A percentile compares a stretch with the other conserved stretches of the same genome.
These are phyloP conservation scores for Caprella mutica DNA, from an alignment of 2,888 invertebrate species.

Conservation along the genomic window DNA sequence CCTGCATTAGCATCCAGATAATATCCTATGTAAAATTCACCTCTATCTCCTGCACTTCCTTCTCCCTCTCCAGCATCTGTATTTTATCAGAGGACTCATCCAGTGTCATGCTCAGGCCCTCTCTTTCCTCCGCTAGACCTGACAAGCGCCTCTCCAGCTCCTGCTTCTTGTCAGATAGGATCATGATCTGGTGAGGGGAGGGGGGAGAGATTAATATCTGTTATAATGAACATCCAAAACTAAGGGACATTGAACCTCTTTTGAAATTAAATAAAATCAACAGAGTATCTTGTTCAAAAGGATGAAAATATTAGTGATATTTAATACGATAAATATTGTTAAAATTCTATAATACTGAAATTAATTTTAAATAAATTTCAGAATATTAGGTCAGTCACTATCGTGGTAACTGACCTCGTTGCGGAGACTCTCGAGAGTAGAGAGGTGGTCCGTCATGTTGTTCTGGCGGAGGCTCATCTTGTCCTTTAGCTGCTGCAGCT, in stretches of 20 bases:
- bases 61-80: constrained; percentile 62
- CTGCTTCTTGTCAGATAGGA: constrained; percentile 67
- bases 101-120: constrained; percentile 61
- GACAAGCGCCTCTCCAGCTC: constrained; percentile 74
- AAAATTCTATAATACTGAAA: too few species aligned
- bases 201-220: too few species aligned
- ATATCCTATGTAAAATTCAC: constrained; percentile 41
- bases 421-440: constrained; percentile 72
- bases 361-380: too few species aligned
- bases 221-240: too few species aligned
- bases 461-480: constrained; percentile 69
- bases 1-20: background rate
- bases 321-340: too few species aligned
- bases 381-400: too few species aligned
- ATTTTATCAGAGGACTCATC: constrained; percentile 86
- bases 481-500: constrained; percentile 69
- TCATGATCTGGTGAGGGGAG: constrained; percentile 62
- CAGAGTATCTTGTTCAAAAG: too few species aligned
- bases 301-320: too few species aligned
- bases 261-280: too few species aligned
- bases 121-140: constrained; percentile 63
- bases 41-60: constrained; percentile 63
- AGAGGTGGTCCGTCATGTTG: constrained; percentile 74
- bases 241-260: too few species aligned
- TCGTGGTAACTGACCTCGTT: constrained; percentile 56